Base-by-base conservation (phyloP, 2,113 vertebrate species). In the Cranoglanis bouderius region DNA sequence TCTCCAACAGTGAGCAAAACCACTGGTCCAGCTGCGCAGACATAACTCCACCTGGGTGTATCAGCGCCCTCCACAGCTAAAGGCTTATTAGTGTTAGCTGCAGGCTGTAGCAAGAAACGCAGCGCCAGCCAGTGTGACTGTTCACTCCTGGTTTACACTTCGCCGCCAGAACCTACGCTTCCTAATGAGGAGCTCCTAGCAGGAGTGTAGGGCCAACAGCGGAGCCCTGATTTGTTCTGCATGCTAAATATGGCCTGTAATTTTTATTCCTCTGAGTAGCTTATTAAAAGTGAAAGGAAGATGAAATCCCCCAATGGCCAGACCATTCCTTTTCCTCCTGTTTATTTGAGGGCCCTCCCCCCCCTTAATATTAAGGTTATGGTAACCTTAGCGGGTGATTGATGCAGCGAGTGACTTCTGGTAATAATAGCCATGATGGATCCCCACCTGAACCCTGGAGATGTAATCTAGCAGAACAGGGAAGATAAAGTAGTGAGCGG, bases 361-460 rank as follows among this genome's bases (percentile, higher is more conserved):
- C 90, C 94, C 90, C 94, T 94, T 95, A 95, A 95, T 94, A 95
- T 96, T 95, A 95, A 96, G 96, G 96, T 96, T 96, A 94, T 95
- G 93, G 94, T 95, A 96, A 94, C 93, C 94, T 95, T 94, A 94
- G 93, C 92, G 93, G 90, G 92, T 95, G 93, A 95, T 93, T 93
- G 96, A 94, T 94, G 94, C 92, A 93, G 94, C 92, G 88, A 92
- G 94, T 95, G 95, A 95, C 95, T 96, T 94, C 92, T 94, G 95
- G 95, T 96, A 96, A 96, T 96, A 96, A 96, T 96, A 96, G 95
- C 95, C 94, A 95, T 96, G 96, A 96, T 96, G 95, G 95, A 96
- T 96, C 95, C 95, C 94, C 95, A 95, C 93, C 95, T 95, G 95
- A 96, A 95, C 95, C 96, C 95, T 94, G 93, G 95, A 96, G 95